Evolutionary conservation across 2,888 invertebrate genomes (phyloP).

Genomic region (Lasioglossum malachurum): DNA sequence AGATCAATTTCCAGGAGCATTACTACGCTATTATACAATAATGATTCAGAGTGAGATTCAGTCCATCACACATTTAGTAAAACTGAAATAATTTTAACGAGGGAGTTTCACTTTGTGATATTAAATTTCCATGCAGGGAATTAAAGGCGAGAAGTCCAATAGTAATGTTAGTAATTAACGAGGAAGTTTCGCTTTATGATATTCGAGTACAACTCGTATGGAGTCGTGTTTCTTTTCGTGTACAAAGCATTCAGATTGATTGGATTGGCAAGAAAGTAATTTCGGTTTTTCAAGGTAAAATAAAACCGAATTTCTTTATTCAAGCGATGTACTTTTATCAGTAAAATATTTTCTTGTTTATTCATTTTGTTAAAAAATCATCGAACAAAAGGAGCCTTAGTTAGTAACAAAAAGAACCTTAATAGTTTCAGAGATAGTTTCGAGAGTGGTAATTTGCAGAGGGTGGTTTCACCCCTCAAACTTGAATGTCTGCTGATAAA

Average conservation of each 20-base stretch:
- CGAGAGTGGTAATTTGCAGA: not conserved
- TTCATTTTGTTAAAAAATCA: no score
- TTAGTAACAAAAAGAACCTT: no score
- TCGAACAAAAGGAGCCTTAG: no score
- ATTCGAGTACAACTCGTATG: not conserved
- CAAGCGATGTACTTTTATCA: no score
- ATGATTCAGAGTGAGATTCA: not conserved
- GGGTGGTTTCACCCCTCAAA: not conserved
- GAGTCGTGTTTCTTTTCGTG: not conserved
- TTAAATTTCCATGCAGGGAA: not conserved
- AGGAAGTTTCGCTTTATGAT: not conserved
- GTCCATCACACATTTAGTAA: not conserved
- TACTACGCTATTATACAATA: not conserved
- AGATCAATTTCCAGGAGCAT: not conserved
- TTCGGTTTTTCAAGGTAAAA: no score
- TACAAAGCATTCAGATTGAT: not conserved
- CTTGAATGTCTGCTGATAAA: not conserved
- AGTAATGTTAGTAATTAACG: not conserved
- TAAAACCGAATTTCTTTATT: no score
- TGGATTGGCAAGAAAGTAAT: no score
- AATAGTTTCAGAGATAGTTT: not conserved
- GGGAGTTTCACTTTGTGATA: not conserved
- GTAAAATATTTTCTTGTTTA: no score
- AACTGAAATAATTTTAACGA: not conserved
- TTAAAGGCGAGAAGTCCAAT: not conserved